Evolutionary conservation across 1,140 invertebrate genomes (phyloP), one percentile per base, ranked within the genome.

Genomic region (Mactra quadrangularis): DNA sequence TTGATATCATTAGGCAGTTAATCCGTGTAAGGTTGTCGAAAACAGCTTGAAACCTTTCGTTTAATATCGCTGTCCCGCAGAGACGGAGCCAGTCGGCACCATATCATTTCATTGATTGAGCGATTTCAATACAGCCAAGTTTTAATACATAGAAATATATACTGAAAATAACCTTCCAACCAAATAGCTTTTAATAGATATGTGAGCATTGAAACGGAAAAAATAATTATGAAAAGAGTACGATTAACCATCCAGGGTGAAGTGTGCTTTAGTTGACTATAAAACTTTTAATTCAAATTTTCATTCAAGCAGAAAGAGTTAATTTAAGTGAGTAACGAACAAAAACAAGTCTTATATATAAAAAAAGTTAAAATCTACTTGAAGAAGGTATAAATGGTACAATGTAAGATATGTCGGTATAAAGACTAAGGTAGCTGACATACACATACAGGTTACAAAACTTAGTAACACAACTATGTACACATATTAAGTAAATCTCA

Each of bases 401-500:
- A 68, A 57, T 50, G 41, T 53, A n/a, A 68, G 47, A 68, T 27
- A 47, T 55, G 62, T 55, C 62, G n/a, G n/a, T n/a, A n/a, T n/a
- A n/a, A n/a, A n/a, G n/a, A n/a, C n/a, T n/a, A n/a, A n/a, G n/a
- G n/a, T n/a, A n/a, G n/a, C n/a, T n/a, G n/a, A n/a, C n/a, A n/a
- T n/a, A 53, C 9, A 33, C 35, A 25, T 45, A 38, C 25, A 35
- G 52, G 6, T 2, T 9, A n/a, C 15, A 57, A 31, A 19, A 33
- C 62, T n/a, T 68, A 33, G 76, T 68, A 53, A 78, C 76, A 19
- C 3, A 78, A 55, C 22, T 78, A 78, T 78, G 60, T 64, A 52
- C 41, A 41, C 60, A 64, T 78, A 68, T 78, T 78, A 64, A 57
- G 60, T 45, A 78, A 78, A 78, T 78, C 76, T 78, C 62, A 78